These are phyloP conservation scores for Drosophila neonasuta DNA, from an alignment of 2,888 invertebrate genomes.

Conservation along the genomic window DNA sequence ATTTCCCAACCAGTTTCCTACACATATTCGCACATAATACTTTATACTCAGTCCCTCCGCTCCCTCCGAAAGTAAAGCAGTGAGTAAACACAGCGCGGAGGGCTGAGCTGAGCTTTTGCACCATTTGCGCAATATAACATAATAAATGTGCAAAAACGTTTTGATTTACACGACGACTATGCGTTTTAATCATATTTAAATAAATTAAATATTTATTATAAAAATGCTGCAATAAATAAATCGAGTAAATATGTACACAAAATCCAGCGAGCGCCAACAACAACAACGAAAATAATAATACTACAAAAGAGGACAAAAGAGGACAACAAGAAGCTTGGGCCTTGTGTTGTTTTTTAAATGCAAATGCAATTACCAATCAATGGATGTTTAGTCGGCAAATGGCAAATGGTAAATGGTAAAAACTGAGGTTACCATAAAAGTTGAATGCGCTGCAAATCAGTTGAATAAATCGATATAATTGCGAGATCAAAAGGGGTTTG, in stretches of 20 bases:
- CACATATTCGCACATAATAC: constrained; percentile 55
- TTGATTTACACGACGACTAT: constrained; percentile 68
- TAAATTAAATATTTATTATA: constrained; percentile 76
- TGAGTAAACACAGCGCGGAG: not conserved
- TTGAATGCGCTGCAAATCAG: not conserved
- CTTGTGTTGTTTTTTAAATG: constrained; percentile 13
- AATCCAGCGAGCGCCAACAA: constrained; percentile 6
- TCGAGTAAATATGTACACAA: constrained; percentile 57
- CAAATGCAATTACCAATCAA: constrained; percentile 38
- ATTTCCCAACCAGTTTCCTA: constrained; percentile 59
- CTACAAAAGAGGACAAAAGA: not conserved
- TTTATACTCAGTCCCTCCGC: constrained; percentile 23
- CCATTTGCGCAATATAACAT: constrained; percentile 37
- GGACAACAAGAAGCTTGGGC: not conserved
- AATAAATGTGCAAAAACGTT: constrained; percentile 72
- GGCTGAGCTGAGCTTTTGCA: not conserved
- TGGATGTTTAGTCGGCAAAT: constrained; percentile 25
- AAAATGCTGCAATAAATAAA: constrained; percentile 68
- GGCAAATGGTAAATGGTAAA: not conserved
- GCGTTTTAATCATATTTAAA: constrained; percentile 75
- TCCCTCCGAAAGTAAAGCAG: not conserved
- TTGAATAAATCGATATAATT: not conserved
- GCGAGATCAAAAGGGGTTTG: not conserved
- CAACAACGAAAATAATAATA: constrained; percentile 1
- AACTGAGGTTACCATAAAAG: not conserved